Evolutionary conservation across 2,888 invertebrate genomes (phyloP), one percentile per base, ranked within the genome.

Genomic region (Drosophila ustulata): DNA sequence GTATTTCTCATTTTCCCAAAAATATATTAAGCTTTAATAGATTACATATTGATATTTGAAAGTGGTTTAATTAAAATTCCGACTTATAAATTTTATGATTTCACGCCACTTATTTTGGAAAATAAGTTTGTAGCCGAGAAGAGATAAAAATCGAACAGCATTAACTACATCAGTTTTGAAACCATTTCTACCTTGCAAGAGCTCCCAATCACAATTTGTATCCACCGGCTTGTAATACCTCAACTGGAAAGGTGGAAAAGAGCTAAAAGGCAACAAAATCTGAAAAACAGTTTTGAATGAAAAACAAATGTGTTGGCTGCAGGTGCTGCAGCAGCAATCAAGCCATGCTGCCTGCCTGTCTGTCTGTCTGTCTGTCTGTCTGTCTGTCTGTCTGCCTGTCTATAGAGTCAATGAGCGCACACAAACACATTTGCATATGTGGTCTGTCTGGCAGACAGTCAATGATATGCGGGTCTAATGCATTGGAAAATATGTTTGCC

Each of bases 401-500:
- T 65, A 67, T 62, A 59, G 47, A 64, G 26, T 66, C 69, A 72
- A 74, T 78, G 63, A 56, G 64, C 58, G 43, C 43, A 62, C 66
- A 59, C 46, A 71, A 37, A 57, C 25, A 39, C 11, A 58, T 30
- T 55, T 74, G 55, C 50, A 75, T 73, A 52, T 59, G 45, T 49
- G 23, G 30, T 45, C 37, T 45, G 9, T n/a, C 34, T 45, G 9
- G 11, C 34, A 47, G 52, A 49, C 34, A 70, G 50, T 70, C 75
- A 82, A 86, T 80, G 84, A 86, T 86, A 86, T 86, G 87, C 84
- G 73, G 69, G 61, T 66, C 72, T 85, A 88, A 83, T 83, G 83
- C 88, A 73, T 71, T 78, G 75, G 73, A 80, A 88, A 87, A 80
- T 87, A 78, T 73, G 58, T 71, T 66, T 53, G 69, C 65, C 13